These are phyloP conservation scores for Endotricha flammealis DNA, from an alignment of 2,888 invertebrate genomes.

Conservation along the genomic window DNA sequence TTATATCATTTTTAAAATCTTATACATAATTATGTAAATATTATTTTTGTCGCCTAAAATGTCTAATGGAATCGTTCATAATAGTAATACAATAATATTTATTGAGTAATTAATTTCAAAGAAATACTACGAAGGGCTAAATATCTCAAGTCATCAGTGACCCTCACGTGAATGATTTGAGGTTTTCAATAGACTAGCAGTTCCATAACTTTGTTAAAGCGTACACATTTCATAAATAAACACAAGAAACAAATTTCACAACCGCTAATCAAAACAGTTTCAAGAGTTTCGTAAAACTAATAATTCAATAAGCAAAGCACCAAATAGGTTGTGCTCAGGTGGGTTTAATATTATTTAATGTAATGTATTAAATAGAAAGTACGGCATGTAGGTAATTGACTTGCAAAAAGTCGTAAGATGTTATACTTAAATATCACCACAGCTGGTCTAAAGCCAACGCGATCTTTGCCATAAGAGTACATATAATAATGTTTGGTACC, in stretches of 20 bases:
- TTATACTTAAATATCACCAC: slow-evolving; percentile 2
- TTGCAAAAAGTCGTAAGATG: slow-evolving; percentile 20
- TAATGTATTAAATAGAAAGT: slow-evolving; percentile 17
- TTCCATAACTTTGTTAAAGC: slow-evolving; percentile 40
- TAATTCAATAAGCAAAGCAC: slow-evolving; percentile 57
- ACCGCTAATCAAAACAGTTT: slow-evolving; percentile 55
- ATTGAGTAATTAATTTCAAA: slow-evolving; percentile 17
- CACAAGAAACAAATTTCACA: slow-evolving; percentile 60
- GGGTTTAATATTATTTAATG: slow-evolving; percentile 31
- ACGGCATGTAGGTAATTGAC: slow-evolving; percentile 20
- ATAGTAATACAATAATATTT: slow-evolving; percentile 18
- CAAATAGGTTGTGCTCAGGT: slow-evolving; percentile 53
- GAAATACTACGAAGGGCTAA: slow-evolving; percentile 14
- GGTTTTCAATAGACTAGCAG: slow-evolving; percentile 42
- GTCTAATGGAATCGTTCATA: slow-evolving; percentile 28
- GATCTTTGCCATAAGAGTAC: slow-evolving; percentile 18
- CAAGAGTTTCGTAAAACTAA: slow-evolving; percentile 33
- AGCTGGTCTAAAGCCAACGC: neutral
- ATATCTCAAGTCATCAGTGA: slow-evolving; percentile 18
- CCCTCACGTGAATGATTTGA: slow-evolving; percentile 28
- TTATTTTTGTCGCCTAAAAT: slow-evolving; percentile 29
- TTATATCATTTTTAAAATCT: slow-evolving; percentile 23
- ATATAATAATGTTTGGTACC: slow-evolving; percentile 20
- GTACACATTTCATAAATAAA: slow-evolving; percentile 35
- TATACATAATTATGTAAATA: slow-evolving; percentile 36